Conservation (phyloP, 2,888 invertebrate species). For the Dryococelus australis region DNA sequence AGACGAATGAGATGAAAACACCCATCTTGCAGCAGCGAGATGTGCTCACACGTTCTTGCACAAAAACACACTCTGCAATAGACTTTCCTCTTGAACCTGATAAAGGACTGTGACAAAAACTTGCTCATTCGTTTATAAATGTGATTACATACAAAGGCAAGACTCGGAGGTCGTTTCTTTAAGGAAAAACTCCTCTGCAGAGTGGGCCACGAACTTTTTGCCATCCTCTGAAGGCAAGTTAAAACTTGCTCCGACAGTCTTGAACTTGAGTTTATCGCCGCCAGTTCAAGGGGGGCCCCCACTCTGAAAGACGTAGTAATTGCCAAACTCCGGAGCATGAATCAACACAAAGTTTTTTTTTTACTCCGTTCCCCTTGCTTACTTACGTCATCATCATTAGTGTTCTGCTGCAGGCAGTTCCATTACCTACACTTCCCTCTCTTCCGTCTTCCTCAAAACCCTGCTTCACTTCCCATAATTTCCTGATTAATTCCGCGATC, state of each 20-base stretch:
- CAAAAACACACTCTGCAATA: too few relatives aligned
- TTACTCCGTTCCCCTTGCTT: background rate
- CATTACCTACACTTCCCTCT: background rate
- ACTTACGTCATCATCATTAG: background rate
- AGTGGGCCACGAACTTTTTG: background rate
- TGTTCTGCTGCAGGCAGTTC: background rate
- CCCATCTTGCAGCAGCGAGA: too few relatives aligned
- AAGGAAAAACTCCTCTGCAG: background rate
- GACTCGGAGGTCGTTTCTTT: background rate
- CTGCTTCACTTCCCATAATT: too few relatives aligned
- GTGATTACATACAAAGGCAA: background rate
- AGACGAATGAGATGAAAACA: too few relatives aligned
- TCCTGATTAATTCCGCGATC: too few relatives aligned
- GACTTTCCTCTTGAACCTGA: too few relatives aligned
- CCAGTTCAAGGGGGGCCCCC: background rate
- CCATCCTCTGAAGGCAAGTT: background rate
- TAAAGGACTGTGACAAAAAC: too few relatives aligned
- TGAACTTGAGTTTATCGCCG: background rate
- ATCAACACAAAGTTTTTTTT: background rate
- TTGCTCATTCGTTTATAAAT: too few relatives aligned
- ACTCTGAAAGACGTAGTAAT: background rate
- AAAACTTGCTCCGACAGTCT: background rate
- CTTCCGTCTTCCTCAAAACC: background rate
- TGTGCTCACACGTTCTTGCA: too few relatives aligned
- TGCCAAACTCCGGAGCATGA: background rate